phyloP scores from a whole-genome alignment of 1,140 invertebrate genomes.

The Gonioctena quinquepunctata region DNA sequence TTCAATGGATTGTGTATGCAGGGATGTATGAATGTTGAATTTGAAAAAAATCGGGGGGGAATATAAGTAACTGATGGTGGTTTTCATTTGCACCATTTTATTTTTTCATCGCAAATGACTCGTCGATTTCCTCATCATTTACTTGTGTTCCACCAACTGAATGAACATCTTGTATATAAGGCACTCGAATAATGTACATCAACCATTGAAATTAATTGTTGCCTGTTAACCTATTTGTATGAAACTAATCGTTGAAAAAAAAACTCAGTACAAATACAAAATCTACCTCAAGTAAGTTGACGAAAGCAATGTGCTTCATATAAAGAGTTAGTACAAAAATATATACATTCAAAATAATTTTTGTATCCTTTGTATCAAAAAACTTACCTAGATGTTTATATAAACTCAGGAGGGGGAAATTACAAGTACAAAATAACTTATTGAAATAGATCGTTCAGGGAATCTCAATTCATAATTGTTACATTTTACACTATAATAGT shows the following conservation, averaged over 20 bases:
- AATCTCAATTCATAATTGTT: conserved; percentile 25
- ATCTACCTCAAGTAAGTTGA: conserved; percentile 43
- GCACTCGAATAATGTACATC: conserved; percentile 38
- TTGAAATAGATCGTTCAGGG: conserved; percentile 10
- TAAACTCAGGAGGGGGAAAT: conserved; percentile 39
- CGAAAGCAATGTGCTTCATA: conserved; percentile 28
- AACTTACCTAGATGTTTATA: conserved; percentile 47
- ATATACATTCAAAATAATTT: conserved; percentile 32
- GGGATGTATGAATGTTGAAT: conserved; percentile 37
- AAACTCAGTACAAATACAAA: conserved; percentile 47
- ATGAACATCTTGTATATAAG: conserved; percentile 34
- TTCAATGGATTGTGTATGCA: no score
- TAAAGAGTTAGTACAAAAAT: conserved; percentile 40
- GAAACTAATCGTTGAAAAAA: conserved; percentile 23
- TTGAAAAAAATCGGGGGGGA: no score
- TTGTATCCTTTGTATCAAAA: conserved; percentile 35
- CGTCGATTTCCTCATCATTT: not conserved
- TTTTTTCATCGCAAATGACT: not conserved
- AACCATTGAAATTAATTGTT: conserved; percentile 35
- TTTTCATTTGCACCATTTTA: no score
- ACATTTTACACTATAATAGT: not conserved
- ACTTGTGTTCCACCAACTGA: conserved; percentile 2
- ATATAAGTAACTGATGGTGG: no score
- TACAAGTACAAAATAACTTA: conserved; percentile 31
- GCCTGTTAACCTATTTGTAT: conserved; percentile 37